A percentile compares a stretch with the other conserved stretches of the same genome.
Conservation (phyloP, 2,888 invertebrate genomes). For the Crematogaster levior region DNA sequence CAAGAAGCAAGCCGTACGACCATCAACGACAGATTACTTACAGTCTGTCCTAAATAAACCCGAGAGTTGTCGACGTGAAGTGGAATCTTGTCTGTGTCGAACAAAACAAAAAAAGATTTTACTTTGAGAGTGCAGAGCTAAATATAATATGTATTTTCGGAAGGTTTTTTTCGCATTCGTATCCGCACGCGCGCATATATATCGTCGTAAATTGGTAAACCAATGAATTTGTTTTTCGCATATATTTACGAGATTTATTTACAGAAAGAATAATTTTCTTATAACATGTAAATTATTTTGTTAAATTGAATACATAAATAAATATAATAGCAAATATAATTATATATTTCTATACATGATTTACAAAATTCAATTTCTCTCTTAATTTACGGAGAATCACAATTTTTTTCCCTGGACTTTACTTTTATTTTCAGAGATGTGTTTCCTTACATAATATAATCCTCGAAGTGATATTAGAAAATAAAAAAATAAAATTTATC, state of each 20-base stretch:
- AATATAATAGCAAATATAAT: background rate
- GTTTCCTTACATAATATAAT: background rate
- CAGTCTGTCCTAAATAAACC: slow-evolving; percentile 60
- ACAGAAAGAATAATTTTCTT: background rate
- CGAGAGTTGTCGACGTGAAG: slow-evolving; percentile 11
- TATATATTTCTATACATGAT: background rate
- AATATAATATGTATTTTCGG: background rate
- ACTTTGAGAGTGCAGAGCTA: slow-evolving; percentile 22
- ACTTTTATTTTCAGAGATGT: background rate
- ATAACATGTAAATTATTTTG: too few relatives aligned
- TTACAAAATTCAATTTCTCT: background rate
- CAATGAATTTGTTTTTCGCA: background rate
- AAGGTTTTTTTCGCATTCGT: background rate
- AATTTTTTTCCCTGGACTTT: background rate
- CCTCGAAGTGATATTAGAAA: background rate
- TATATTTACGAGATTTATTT: background rate
- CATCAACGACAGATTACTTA: slow-evolving; percentile 72
- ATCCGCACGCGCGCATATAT: too few relatives aligned
- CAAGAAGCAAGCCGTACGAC: slow-evolving; percentile 70
- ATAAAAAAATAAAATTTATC: background rate
- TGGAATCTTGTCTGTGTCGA: slow-evolving; percentile 21
- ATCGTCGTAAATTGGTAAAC: background rate
- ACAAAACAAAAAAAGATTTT: slow-evolving; percentile 36
- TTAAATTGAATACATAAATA: background rate
- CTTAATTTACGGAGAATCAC: background rate